These are phyloP conservation scores for Otocyon megalotis DNA, from an alignment of 2,113 vertebrate species.

Conservation along the genomic window DNA sequence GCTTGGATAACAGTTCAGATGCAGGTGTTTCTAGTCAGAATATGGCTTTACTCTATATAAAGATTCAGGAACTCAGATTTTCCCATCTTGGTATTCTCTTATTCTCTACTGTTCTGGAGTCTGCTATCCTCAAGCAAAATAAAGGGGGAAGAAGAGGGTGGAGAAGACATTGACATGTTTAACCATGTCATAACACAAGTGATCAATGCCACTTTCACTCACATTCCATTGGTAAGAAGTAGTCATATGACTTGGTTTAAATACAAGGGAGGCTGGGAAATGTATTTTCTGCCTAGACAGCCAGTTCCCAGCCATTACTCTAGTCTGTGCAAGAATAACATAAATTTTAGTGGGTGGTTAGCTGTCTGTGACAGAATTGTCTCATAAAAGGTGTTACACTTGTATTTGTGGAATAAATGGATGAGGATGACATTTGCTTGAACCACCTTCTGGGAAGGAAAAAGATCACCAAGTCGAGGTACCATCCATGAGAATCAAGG, in stretches of 20 bases:
- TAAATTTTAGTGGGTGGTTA: background rate
- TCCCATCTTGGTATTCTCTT: background rate
- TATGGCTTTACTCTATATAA: background rate
- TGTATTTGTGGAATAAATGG: background rate
- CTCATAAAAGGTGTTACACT: background rate
- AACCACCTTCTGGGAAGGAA: background rate
- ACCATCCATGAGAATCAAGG: background rate
- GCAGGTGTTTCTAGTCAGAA: background rate
- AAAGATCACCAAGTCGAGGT: background rate
- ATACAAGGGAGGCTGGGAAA: background rate
- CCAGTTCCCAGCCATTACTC: too few species aligned
- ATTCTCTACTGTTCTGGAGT: background rate
- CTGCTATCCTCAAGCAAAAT: background rate
- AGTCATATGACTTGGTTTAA: background rate
- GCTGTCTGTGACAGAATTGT: background rate
- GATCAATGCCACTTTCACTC: background rate
- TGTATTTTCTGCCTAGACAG: background rate
- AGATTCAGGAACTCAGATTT: background rate
- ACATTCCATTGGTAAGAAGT: background rate
- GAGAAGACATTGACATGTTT: background rate
- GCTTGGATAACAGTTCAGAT: accelerated
- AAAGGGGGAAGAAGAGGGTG: background rate
- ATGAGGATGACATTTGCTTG: background rate
- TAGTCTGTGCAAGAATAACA: background rate
- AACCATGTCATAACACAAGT: background rate